Evolutionary conservation across 2,113 vertebrate species (phyloP).

Genomic region (Xenopus laevis): DNA sequence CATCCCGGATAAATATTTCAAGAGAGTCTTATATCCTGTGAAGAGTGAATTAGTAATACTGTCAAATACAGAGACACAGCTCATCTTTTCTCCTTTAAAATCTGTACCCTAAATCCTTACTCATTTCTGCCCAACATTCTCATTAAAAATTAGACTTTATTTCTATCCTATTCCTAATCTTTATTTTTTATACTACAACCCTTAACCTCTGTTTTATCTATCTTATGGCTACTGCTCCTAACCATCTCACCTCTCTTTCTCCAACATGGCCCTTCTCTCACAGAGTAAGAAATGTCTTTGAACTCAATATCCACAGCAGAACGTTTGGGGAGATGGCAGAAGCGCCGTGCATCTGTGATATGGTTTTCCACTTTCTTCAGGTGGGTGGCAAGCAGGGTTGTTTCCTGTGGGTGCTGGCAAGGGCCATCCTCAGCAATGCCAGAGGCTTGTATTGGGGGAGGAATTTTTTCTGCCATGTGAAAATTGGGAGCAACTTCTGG

Average conservation of each 20-base stretch:
- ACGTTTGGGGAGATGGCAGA: constrained; percentile 92
- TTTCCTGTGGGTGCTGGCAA: constrained; percentile 61
- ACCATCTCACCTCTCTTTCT: constrained; percentile 78
- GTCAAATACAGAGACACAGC: not conserved
- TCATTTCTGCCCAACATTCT: not conserved
- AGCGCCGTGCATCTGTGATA: constrained; percentile 93
- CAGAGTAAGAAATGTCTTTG: constrained; percentile 88
- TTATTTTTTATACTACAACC: not conserved
- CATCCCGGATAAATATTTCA: constrained; percentile 93
- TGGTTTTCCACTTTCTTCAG: constrained; percentile 98
- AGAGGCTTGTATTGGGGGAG: constrained; percentile 71
- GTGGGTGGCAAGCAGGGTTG: constrained; percentile 81
- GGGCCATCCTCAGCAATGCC: constrained; percentile 88
- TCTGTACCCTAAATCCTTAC: too few relatives aligned
- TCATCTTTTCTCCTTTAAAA: too few relatives aligned
- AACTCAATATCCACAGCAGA: constrained; percentile 93
- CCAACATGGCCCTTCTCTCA: constrained; percentile 93
- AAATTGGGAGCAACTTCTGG: not conserved
- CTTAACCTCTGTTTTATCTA: too few relatives aligned
- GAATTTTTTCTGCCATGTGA: constrained; percentile 77
- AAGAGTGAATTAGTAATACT: not conserved
- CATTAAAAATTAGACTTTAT: not conserved
- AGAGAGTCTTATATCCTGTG: constrained; percentile 92
- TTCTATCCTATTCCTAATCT: not conserved
- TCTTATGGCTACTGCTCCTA: not conserved